Evolutionary conservation across 2,797 vertebrate genomes (phyloP).

Genomic region (Pantherophis vulpinus): DNA sequence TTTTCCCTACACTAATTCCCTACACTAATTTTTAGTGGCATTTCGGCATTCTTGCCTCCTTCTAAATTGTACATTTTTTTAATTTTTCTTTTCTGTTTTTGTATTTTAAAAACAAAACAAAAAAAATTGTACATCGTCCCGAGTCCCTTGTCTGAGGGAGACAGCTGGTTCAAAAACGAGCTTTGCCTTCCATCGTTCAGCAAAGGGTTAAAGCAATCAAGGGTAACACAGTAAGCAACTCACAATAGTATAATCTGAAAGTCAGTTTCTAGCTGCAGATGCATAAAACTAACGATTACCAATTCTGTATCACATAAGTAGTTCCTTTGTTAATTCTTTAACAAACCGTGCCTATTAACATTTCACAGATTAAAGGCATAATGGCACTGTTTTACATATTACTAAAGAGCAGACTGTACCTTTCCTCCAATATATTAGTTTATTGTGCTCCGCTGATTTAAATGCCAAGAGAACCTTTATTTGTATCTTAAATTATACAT

Average conservation of each 20-base stretch:
- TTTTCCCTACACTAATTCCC: no score
- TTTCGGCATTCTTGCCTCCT: not conserved
- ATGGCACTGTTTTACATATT: not conserved
- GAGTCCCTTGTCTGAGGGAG: not conserved
- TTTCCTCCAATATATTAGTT: not conserved
- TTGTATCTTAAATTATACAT: not conserved
- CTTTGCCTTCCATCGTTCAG: not conserved
- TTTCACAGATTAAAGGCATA: conserved; percentile 11
- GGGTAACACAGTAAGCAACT: conserved; percentile 13
- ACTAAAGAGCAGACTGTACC: not conserved
- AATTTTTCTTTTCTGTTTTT: not conserved
- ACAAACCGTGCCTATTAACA: not conserved
- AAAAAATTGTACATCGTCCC: not conserved
- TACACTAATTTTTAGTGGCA: not conserved
- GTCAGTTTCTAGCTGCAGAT: not conserved
- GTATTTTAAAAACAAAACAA: not conserved
- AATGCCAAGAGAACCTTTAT: not conserved
- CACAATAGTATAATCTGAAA: not conserved
- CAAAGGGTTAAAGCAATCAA: conserved; percentile 24
- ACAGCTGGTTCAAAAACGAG: not conserved
- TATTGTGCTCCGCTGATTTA: not conserved
- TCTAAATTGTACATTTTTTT: not conserved
- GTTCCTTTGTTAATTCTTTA: not conserved
- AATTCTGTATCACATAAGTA: not conserved
- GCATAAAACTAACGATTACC: not conserved